These are phyloP conservation scores for Sylvia atricapilla DNA, from an alignment of 2,113 vertebrate species.

Conservation along the genomic window DNA sequence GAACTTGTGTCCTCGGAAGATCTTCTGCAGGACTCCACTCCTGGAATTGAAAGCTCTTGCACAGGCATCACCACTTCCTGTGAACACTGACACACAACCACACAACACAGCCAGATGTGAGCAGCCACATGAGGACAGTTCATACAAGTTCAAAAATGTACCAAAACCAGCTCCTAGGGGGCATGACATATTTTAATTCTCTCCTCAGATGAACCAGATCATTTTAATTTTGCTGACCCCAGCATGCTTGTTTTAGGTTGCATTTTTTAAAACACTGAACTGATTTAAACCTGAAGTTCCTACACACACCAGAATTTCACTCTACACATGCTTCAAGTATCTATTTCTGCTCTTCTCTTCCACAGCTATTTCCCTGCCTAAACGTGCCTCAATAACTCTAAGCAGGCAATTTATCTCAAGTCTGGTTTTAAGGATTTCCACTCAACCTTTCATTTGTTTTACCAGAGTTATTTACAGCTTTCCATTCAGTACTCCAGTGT, in stretches of 20 bases:
- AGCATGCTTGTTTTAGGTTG: not conserved
- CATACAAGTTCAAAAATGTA: accelerated
- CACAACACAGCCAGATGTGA: not conserved
- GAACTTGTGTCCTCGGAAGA: constrained; percentile 80
- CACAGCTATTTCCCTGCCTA: not conserved
- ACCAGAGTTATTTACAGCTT: not conserved
- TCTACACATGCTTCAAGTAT: not conserved
- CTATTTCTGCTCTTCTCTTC: not conserved
- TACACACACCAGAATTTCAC: not conserved
- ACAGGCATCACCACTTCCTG: constrained; percentile 79
- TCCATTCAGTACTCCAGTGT: not conserved
- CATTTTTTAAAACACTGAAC: not conserved
- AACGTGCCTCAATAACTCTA: not conserved
- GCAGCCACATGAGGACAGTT: not conserved
- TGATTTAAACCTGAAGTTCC: not conserved
- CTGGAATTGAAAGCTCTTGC: constrained; percentile 79
- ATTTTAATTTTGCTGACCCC: not conserved
- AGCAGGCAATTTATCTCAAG: not conserved
- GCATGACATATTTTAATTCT: accelerated
- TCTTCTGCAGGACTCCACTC: constrained; percentile 74
- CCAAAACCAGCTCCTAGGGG: not conserved
- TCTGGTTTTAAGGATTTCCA: not conserved
- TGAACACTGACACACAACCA: constrained; percentile 75
- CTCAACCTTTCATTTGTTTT: not conserved
- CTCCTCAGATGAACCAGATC: not conserved